Evolutionary conservation across 2,888 invertebrate species (phyloP).

Genomic region (Rhimphoctona megacephalus): DNA sequence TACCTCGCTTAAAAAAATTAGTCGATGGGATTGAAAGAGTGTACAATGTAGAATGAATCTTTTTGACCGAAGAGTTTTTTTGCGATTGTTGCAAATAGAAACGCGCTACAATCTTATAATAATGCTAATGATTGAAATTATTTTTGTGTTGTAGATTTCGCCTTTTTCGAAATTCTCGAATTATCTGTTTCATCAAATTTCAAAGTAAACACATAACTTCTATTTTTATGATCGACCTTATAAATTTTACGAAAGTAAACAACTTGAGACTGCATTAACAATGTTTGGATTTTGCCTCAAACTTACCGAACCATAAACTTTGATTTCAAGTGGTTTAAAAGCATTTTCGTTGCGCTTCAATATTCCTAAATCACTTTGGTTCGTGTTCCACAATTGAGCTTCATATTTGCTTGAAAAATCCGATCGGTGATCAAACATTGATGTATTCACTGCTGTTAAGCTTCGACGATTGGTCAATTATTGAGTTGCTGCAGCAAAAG

Average conservation of each 20-base stretch:
- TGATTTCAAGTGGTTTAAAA: not conserved
- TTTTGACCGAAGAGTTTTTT: not conserved
- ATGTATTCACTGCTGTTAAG: not conserved
- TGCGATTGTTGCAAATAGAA: not conserved
- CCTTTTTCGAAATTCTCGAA: not conserved
- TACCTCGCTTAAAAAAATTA: not conserved
- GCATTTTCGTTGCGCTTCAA: not conserved
- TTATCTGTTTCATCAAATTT: not conserved
- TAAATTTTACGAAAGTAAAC: too few relatives aligned
- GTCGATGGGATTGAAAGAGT: not conserved
- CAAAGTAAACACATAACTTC: not conserved
- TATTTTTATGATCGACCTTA: too few relatives aligned
- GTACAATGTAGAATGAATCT: not conserved
- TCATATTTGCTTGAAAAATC: not conserved
- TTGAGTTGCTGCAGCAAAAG: constrained; percentile 15
- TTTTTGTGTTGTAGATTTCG: not conserved
- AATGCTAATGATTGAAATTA: too few relatives aligned
- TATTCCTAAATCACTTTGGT: not conserved
- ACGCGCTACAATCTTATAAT: too few relatives aligned
- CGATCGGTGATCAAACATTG: not conserved
- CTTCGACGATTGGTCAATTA: not conserved
- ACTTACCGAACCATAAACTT: not conserved
- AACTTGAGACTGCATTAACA: too few relatives aligned
- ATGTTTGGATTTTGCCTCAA: not conserved
- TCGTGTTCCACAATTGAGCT: not conserved